A percentile compares a stretch with the other conserved stretches of the same genome.
phyloP scores from a whole-genome alignment of 2,113 vertebrate species.

The Rhea americana region DNA sequence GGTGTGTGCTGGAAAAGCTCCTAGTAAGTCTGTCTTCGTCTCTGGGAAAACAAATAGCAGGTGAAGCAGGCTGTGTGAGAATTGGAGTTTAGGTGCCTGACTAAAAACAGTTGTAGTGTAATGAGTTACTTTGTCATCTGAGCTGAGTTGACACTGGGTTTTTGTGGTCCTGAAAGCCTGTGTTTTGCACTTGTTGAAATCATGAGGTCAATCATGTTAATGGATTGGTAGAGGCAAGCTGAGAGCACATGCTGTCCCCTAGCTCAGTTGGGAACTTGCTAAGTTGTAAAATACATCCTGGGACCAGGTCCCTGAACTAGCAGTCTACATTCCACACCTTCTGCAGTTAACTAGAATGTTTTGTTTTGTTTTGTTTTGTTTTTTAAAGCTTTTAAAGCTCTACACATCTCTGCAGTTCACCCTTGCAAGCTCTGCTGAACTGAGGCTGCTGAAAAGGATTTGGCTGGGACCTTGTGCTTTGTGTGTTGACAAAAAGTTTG shows the following conservation, averaged over 20 bases:
- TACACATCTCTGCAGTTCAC: not conserved
- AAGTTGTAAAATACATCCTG: fast-evolving
- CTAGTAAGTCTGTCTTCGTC: slow-evolving; percentile 77
- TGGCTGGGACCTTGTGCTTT: not conserved
- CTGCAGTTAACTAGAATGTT: not conserved
- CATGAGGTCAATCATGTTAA: not conserved
- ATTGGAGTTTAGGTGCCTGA: not conserved
- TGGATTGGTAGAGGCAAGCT: not conserved
- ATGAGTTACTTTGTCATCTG: not conserved
- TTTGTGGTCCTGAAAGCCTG: not conserved
- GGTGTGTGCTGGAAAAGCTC: slow-evolving; percentile 72
- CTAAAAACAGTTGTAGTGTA: not conserved
- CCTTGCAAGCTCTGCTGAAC: not conserved
- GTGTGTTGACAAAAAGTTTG: not conserved
- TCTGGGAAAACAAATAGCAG: not conserved
- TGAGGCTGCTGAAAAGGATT: not conserved
- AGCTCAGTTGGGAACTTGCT: not conserved
- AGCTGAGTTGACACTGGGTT: not conserved
- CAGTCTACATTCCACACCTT: not conserved
- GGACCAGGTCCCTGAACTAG: not conserved
- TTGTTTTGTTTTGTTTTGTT: too few relatives aligned
- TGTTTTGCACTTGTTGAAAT: not conserved
- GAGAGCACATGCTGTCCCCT: not conserved
- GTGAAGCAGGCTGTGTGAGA: not conserved
- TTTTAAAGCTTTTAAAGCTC: too few relatives aligned